Conservation (phyloP, 2,888 invertebrate genomes). For the Biston betularia region DNA sequence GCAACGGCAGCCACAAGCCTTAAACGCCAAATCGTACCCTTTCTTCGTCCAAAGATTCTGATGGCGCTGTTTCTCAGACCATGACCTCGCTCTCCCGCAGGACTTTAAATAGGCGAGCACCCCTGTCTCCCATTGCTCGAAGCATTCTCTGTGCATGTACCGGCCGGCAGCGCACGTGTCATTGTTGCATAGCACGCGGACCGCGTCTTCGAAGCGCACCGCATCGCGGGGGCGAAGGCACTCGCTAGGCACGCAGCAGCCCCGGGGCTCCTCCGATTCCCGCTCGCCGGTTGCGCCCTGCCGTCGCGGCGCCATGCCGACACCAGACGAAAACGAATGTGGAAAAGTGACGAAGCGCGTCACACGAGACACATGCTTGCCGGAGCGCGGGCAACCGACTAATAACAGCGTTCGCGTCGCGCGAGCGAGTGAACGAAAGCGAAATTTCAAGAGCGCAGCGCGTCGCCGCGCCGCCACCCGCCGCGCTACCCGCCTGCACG, state of each 20-base stretch:
- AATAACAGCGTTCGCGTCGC: constrained; percentile 74
- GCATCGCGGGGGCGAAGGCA: constrained; percentile 91
- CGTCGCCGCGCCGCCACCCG: constrained; percentile 67
- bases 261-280: constrained; percentile 83
- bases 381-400: constrained; percentile 87
- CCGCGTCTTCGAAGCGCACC: constrained; percentile 89
- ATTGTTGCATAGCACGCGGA: constrained; percentile 97
- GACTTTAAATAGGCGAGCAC: constrained; percentile 95
- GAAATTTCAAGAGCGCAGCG: constrained; percentile 89
- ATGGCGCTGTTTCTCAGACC: constrained; percentile 97
- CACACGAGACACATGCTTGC: constrained; percentile 86
- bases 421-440: constrained; percentile 85
- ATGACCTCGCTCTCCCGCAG: constrained; percentile 96
- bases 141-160: constrained; percentile 98
- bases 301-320: constrained; percentile 82
- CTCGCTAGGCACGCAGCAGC: constrained; percentile 95
- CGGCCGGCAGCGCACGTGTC: constrained; percentile 95
- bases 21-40: constrained; percentile 98
- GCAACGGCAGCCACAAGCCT: constrained; percentile 97
- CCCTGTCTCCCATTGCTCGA: constrained; percentile 96
- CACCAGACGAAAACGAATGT: constrained; percentile 80
- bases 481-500: constrained; percentile 64
- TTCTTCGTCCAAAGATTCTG: constrained; percentile 99
- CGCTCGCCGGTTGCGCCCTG: constrained; percentile 82
- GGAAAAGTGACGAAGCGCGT: constrained; percentile 74